Evolutionary conservation across 2,113 vertebrate genomes (phyloP), one percentile per base, ranked within the genome.

Genomic region (Diphyllodes magnificus): DNA sequence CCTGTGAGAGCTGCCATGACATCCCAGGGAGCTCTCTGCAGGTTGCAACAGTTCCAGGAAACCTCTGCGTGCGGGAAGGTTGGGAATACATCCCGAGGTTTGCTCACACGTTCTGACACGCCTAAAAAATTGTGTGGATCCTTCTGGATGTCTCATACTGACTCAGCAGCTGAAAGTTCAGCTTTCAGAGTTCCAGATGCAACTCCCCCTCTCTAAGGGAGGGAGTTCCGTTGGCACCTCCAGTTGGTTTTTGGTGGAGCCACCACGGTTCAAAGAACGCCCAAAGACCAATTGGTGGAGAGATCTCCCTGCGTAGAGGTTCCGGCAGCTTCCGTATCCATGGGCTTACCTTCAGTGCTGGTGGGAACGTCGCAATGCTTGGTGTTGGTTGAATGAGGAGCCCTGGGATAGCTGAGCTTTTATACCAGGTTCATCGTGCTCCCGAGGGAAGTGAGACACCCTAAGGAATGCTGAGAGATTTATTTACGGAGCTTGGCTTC

Each of bases 401-500:
- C 60, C 8, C n/a, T 23, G 54, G 51, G 56, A 11, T 0, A 5
- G 30, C 35, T 1, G 39, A 59, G 85, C 70, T 84, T 95, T 93
- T 96, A 96, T 96, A 59, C 4, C 0, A 4, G 45, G 1, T 5
- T 5, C 21, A 6, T 5, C 1, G 27, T 0, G 23, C 54, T 94
- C 56, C 30, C 4, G n/a, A 54, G 94, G 94, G 94, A 95, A 91
- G 73, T 96, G 95, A 94, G 88, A 93, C 78, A 92, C 83, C 53
- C 83, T 64, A 14, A 92, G 92, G 94, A 96, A 96, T 95, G 92
- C 69, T 84, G 92, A 91, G 85, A 69, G 77, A 49, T 88, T 56
- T 72, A 89, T 89, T 93, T n/a, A 61, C 47, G 3, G 54, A 76
- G 9, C 76, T 22, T 4, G 27, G 50, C 47, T 49, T 13, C 10